These are phyloP conservation scores for Helicoverpa armigera DNA, from an alignment of 1,140 invertebrate genomes.

Conservation along the genomic window DNA sequence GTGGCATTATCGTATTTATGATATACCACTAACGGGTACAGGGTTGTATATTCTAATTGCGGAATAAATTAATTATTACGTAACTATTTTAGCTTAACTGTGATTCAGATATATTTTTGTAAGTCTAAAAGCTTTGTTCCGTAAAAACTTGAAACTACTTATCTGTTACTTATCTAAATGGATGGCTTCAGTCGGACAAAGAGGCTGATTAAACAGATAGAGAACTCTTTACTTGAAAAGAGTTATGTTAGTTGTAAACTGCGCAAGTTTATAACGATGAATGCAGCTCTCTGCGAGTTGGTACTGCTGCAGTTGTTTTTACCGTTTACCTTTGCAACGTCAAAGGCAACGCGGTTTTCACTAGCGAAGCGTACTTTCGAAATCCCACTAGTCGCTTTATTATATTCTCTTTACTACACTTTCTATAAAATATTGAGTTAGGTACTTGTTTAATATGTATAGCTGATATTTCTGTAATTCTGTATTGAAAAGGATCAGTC, in stretches of 20 bases:
- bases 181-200: not conserved
- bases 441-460: not conserved
- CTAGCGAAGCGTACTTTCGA: not conserved
- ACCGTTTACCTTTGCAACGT: slow-evolving; percentile 27
- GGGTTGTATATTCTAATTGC: slow-evolving; percentile 21
- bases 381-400: slow-evolving; percentile 16
- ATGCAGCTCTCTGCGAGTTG: slow-evolving; percentile 16
- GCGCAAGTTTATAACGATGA: slow-evolving; percentile 22
- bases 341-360: slow-evolving; percentile 35
- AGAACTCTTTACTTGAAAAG: slow-evolving; percentile 32
- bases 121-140: not conserved
- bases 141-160: slow-evolving; percentile 14
- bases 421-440: not conserved
- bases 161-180: slow-evolving; percentile 39
- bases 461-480: not conserved
- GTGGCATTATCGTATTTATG: slow-evolving; percentile 40
- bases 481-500: not conserved
- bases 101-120: not conserved
- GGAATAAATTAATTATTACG: not conserved
- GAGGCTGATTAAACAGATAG: slow-evolving; percentile 40
- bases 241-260: slow-evolving; percentile 4
- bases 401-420: slow-evolving; percentile 21
- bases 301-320: slow-evolving; percentile 7
- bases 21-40: not conserved
- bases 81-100: not conserved